These are phyloP conservation scores for Drosophila lini DNA, from an alignment of 1,140 invertebrate genomes.

Conservation along the genomic window DNA sequence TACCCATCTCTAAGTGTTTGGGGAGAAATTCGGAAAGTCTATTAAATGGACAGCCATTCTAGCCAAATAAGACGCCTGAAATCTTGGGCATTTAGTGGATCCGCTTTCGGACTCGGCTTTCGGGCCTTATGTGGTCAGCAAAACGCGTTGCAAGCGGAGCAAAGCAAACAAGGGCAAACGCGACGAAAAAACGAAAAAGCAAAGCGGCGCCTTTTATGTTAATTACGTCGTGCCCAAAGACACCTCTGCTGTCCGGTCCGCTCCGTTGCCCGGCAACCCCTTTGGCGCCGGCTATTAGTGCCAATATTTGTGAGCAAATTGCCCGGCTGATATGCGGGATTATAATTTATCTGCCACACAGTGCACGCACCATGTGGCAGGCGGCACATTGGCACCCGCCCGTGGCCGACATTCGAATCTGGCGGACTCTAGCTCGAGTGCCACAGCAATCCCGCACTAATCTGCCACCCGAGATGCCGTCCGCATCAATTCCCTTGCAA, in stretches of 20 bases:
- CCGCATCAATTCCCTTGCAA: constrained; percentile 31
- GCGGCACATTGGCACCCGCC: constrained; percentile 47
- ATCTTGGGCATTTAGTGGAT: constrained; percentile 11
- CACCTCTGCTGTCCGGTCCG: constrained; percentile 13
- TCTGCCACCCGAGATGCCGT: constrained; percentile 48
- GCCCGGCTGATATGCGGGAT: constrained; percentile 32
- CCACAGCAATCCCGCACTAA: constrained; percentile 48
- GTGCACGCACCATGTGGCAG: constrained; percentile 53
- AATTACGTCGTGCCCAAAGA: constrained; percentile 50
- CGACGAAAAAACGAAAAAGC: constrained; percentile 17
- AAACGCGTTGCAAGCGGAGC: constrained; percentile 46
- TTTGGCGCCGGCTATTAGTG: constrained; percentile 30
- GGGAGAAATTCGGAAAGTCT: neutral
- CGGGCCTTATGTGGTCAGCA: constrained; percentile 17
- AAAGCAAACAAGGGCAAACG: constrained; percentile 24
- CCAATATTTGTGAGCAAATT: constrained; percentile 55
- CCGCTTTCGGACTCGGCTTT: constrained; percentile 20
- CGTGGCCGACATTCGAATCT: constrained; percentile 49
- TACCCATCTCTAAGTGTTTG: neutral
- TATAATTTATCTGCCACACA: constrained; percentile 69
- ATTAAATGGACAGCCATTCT: neutral
- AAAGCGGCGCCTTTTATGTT: constrained; percentile 68
- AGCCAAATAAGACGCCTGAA: neutral
- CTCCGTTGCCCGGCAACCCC: neutral
- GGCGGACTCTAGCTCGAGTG: constrained; percentile 49